Conservation (phyloP, 1,140 invertebrate species). For the Aricia agestis region DNA sequence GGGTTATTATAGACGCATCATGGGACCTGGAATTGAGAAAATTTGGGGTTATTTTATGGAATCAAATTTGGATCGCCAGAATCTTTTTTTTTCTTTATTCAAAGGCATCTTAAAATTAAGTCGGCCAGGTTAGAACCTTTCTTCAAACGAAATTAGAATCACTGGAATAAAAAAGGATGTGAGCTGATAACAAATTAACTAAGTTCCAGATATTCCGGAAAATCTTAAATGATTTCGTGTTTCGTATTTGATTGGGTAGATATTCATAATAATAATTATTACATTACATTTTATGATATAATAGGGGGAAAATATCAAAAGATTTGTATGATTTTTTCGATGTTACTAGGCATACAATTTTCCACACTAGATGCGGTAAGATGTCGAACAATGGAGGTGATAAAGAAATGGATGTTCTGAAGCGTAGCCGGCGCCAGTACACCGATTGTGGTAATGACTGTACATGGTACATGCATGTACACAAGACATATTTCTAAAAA, state of each 20-base stretch:
- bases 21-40: slow-evolving; percentile 59
- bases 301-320: not conserved
- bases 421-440: not conserved
- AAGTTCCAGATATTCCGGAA: too few relatives aligned
- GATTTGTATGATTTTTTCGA: not conserved
- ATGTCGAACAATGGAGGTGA: not conserved
- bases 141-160: too few relatives aligned
- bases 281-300: too few relatives aligned
- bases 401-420: not conserved
- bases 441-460: not conserved
- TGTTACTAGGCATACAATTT: not conserved
- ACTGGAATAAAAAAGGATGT: too few relatives aligned
- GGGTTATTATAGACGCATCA: slow-evolving; percentile 58
- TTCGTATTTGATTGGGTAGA: too few relatives aligned
- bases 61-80: too few relatives aligned
- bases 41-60: slow-evolving; percentile 10
- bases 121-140: too few relatives aligned
- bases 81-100: too few relatives aligned
- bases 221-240: too few relatives aligned
- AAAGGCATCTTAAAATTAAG: too few relatives aligned
- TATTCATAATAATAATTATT: too few relatives aligned
- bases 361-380: not conserved
- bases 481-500: not conserved
- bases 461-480: not conserved
- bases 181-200: too few relatives aligned